Base-by-base conservation (phyloP, 1,140 invertebrate genomes). In the Nymphalis io region DNA sequence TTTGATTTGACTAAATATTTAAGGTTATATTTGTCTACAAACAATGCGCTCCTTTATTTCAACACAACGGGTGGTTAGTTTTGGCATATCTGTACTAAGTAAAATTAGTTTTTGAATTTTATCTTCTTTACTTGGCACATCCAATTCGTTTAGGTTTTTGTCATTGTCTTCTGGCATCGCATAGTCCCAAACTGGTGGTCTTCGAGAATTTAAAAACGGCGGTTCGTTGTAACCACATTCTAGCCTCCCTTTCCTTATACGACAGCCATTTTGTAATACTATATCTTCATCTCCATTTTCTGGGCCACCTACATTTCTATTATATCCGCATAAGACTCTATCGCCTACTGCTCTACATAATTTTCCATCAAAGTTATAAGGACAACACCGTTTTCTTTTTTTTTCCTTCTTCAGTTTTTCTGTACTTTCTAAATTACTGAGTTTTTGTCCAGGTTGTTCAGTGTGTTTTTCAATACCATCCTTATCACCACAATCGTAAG, bases 191-290 rank as follows among this genome's bases (percentile, higher is more conserved):
- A 58, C 61, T n/a, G 84, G 77, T 12, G 88, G 86, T 68, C 84
- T 78, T 27, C 81, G 69, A n/a, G 72, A 53, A 74, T 81, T 80
- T 2, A 61, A 75, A 66, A 75, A 88, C 16, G 86, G 86, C 0
- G 74, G 76, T 27, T 83, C 42, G 12, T 73, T 16, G 55, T 90
- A 90, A 6, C 88, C 88, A 72, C 88, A 90, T 69, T 90, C 88
- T 5, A 89, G n/a, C 51, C 87, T 78, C 2, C 82, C 82, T 1
- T 74, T 73, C 21, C 76, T 64, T 57, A 89, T 48, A 33, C 82
- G 70, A 60, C 87, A 91, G 5, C 81, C 84, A 48, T 84, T 80
- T 27, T 72, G 55, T 27, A 85, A 60, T 11, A 82, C 55, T 1
- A 75, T 23, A 5, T 57, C 20, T 12, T 55, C 44, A 2, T 79